Conservation (phyloP, 2,113 vertebrate genomes). For the Scartelaos histophorus region DNA sequence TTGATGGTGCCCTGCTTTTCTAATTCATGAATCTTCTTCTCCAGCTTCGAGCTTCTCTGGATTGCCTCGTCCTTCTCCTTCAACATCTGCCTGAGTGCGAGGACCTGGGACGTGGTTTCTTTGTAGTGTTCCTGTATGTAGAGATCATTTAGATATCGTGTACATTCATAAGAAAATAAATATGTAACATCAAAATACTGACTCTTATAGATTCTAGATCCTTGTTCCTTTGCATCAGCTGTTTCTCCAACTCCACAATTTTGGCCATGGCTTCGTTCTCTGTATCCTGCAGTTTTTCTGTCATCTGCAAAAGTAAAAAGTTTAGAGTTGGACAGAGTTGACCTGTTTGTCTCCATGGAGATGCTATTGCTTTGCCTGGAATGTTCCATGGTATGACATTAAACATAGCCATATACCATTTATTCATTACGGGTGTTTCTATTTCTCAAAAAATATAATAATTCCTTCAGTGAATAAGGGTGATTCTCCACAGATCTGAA, state of each 20-base stretch:
- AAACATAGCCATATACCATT: too few species aligned
- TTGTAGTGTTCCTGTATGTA: constrained; percentile 85
- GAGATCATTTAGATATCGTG: neutral
- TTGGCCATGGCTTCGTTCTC: constrained; percentile 97
- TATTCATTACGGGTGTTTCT: too few species aligned
- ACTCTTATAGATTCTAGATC: constrained; percentile 89
- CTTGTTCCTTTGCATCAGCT: constrained; percentile 90
- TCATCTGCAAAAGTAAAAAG: constrained; percentile 72
- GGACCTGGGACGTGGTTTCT: constrained; percentile 87
- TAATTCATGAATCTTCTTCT: constrained; percentile 82
- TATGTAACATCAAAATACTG: constrained; percentile 10
- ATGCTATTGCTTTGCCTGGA: too few species aligned
- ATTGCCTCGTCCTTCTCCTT: constrained; percentile 95
- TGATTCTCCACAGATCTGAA: too few species aligned
- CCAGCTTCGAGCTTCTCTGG: constrained; percentile 81
- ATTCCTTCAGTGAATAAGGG: too few species aligned
- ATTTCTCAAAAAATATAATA: too few species aligned
- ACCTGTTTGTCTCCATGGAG: too few species aligned
- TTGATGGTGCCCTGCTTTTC: constrained; percentile 77
- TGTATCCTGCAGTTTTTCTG: constrained; percentile 92
- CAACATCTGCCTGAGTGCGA: constrained; percentile 85
- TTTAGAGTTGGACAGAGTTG: neutral
- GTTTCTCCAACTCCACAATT: constrained; percentile 95
- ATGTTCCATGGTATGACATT: too few species aligned
- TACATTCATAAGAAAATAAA: neutral